Evolutionary conservation across 2,113 vertebrate species (phyloP).

Genomic region (Galemys pyrenaicus): DNA sequence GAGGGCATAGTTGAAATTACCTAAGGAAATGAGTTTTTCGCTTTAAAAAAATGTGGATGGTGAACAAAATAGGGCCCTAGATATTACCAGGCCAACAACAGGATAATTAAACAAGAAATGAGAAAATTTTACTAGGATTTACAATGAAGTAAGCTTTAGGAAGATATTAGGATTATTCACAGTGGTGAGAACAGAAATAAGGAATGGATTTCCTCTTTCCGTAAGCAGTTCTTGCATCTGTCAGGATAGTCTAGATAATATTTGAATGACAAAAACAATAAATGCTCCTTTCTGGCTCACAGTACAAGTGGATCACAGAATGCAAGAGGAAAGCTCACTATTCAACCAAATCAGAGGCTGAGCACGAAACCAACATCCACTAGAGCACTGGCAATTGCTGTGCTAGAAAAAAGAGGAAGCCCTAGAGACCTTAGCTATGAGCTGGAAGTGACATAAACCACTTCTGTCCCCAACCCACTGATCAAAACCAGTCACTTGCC

Average conservation of each 20-base stretch:
- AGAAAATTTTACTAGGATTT: neutral
- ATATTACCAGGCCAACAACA: neutral
- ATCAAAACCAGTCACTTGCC: neutral
- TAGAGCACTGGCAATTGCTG: neutral
- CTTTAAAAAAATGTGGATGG: neutral
- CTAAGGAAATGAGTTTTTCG: neutral
- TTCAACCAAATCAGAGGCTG: neutral
- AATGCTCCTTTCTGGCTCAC: neutral
- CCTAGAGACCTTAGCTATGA: neutral
- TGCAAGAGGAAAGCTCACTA: neutral
- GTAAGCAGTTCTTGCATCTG: neutral
- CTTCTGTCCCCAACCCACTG: neutral
- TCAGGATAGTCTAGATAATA: neutral
- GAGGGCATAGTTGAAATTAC: neutral
- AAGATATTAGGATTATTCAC: neutral
- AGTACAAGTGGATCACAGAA: neutral
- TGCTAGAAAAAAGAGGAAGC: neutral
- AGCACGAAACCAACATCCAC: neutral
- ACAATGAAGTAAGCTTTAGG: neutral
- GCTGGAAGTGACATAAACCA: neutral
- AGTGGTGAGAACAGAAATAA: neutral
- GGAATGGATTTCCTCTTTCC: neutral
- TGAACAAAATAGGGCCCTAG: neutral
- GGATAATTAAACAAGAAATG: neutral
- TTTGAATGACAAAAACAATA: neutral